A percentile compares a stretch with the other conserved stretches of the same genome.
These are phyloP conservation scores for Nannoperca australis DNA, from an alignment of 2,797 vertebrate species.

Conservation along the genomic window DNA sequence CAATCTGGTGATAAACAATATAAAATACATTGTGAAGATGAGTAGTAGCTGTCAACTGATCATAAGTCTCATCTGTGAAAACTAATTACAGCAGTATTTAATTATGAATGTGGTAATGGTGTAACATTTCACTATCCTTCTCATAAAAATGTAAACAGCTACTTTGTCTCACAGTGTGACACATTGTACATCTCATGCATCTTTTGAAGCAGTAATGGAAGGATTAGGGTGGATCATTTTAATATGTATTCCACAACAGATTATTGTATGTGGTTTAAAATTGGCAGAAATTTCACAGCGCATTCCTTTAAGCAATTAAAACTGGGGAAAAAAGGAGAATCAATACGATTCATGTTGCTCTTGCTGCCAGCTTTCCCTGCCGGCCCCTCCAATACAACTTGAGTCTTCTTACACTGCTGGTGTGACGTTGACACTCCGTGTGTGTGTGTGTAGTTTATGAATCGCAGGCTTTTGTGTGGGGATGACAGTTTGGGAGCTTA, in stretches of 20 bases:
- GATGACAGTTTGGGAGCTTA: slow-evolving; percentile 70
- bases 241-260: background rate
- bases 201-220: slow-evolving; percentile 1
- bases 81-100: background rate
- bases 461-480: slow-evolving; percentile 55
- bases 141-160: background rate
- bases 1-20: background rate
- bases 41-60: background rate
- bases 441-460: slow-evolving; percentile 32
- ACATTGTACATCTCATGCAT: background rate
- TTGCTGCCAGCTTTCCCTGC: slow-evolving; percentile 41
- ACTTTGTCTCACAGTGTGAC: background rate
- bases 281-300: background rate
- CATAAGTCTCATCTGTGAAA: slow-evolving; percentile 4
- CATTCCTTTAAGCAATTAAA: slow-evolving; percentile 25
- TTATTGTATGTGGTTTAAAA: background rate
- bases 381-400: slow-evolving; percentile 39
- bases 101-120: background rate
- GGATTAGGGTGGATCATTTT: background rate
- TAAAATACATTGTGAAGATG: background rate
- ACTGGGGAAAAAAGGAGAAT: background rate
- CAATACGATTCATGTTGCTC: slow-evolving; percentile 35
- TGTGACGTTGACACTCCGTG: slow-evolving; percentile 39
- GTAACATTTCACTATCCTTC: background rate
- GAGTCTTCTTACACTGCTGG: slow-evolving; percentile 38